Conservation (phyloP, 2,113 vertebrate genomes). For the Oriolus oriolus region DNA sequence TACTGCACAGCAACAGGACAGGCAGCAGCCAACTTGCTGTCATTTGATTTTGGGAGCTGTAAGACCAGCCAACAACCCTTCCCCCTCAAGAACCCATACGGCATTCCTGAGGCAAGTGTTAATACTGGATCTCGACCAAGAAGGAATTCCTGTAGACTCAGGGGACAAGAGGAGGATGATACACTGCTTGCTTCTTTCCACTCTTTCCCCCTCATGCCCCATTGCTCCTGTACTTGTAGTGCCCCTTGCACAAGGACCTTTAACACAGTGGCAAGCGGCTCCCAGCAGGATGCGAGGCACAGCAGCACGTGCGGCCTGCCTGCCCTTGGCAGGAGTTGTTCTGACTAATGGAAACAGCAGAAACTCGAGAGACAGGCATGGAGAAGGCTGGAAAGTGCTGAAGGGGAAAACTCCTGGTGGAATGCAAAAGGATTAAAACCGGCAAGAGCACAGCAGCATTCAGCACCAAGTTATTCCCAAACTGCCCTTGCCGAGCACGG, state of each 20-base stretch:
- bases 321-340: not conserved
- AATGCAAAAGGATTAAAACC: not conserved
- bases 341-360: not conserved
- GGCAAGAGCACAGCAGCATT: not conserved
- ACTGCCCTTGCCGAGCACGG: not conserved
- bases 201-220: not conserved
- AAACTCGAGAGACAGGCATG: not conserved
- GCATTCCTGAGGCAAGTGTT: conserved; percentile 29
- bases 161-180: not conserved
- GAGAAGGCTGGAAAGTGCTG: not conserved
- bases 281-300: not conserved
- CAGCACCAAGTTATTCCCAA: not conserved
- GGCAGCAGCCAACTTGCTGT: not conserved
- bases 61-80: not conserved
- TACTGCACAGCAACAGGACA: not conserved
- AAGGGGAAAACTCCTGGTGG: not conserved
- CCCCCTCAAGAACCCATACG: not conserved
- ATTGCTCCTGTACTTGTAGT: not conserved
- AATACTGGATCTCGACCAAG: conserved; percentile 10
- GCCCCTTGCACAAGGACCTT: not conserved
- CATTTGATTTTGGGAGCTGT: not conserved
- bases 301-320: not conserved
- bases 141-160: not conserved
- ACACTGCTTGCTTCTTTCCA: not conserved
- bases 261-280: fast-evolving